phyloP scores from a whole-genome alignment of 2,113 vertebrate species.

The Orientallactaga bullata region DNA sequence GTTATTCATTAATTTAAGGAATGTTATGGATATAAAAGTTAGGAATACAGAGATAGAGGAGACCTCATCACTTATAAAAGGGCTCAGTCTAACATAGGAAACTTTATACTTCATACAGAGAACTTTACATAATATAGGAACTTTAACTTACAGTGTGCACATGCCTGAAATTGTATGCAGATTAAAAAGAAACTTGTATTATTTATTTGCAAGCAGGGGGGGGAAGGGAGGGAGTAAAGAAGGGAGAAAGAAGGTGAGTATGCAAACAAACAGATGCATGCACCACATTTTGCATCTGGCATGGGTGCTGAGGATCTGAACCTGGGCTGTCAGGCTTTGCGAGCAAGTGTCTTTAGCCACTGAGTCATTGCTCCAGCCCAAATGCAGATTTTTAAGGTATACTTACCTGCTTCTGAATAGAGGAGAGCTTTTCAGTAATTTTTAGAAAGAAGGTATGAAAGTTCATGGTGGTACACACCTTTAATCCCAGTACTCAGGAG shows the following conservation, averaged over 20 bases:
- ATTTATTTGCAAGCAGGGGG: neutral
- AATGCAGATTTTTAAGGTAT: neutral
- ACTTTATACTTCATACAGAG: neutral
- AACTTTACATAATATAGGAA: neutral
- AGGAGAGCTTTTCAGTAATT: neutral
- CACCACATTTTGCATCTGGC: no score
- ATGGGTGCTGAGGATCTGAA: no score
- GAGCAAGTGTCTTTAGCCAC: no score
- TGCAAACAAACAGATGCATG: no score
- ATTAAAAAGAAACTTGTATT: neutral
- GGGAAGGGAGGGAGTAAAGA: no score
- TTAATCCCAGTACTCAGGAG: no score
- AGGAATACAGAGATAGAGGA: neutral
- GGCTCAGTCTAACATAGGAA: neutral
- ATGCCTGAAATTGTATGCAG: neutral
- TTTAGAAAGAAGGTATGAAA: neutral
- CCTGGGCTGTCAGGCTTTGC: no score
- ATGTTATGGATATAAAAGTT: neutral
- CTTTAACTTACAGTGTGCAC: neutral
- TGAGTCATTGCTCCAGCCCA: no score
- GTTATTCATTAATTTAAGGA: neutral
- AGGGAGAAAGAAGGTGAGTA: no score
- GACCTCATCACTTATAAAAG: neutral
- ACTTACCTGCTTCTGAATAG: constrained; percentile 35
- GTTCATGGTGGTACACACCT: no score